phyloP scores from a whole-genome alignment of 2,113 vertebrate species.

The Tachysurus fulvidraco region DNA sequence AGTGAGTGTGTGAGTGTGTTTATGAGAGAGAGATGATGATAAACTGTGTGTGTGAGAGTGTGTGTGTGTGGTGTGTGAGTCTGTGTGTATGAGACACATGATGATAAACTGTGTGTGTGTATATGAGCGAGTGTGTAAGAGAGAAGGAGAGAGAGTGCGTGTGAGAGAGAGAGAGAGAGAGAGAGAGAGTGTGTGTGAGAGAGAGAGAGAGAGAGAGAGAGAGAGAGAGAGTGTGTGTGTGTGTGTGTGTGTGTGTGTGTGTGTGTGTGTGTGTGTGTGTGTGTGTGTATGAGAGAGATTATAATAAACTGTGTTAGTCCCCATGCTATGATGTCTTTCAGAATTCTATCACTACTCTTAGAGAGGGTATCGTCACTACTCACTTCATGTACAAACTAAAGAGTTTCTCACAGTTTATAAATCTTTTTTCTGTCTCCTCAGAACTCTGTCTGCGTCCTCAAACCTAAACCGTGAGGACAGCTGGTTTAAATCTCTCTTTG shows the following conservation, averaged over 20 bases:
- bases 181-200: too few relatives aligned
- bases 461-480: conserved; percentile 82
- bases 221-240: too few relatives aligned
- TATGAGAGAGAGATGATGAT: too few relatives aligned
- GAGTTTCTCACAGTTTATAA: neutral
- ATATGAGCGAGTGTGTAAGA: too few relatives aligned
- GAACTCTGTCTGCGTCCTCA: conserved; percentile 62
- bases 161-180: too few relatives aligned
- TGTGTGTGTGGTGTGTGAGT: too few relatives aligned
- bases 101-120: too few relatives aligned
- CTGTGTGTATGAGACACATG: too few relatives aligned
- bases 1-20: too few relatives aligned
- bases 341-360: neutral
- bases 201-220: too few relatives aligned
- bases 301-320: neutral
- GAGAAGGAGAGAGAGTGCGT: too few relatives aligned
- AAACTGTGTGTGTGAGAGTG: too few relatives aligned
- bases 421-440: conserved; percentile 42
- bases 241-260: neutral
- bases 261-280: neutral
- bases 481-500: conserved; percentile 96
- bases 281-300: neutral
- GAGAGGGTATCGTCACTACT: accelerated
- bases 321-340: neutral
- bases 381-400: neutral